Percentiles rank a stretch among this genome's conserved stretches.
phyloP scores from a whole-genome alignment of 1,140 invertebrate genomes.

The Dendrolimus kikuchii region DNA sequence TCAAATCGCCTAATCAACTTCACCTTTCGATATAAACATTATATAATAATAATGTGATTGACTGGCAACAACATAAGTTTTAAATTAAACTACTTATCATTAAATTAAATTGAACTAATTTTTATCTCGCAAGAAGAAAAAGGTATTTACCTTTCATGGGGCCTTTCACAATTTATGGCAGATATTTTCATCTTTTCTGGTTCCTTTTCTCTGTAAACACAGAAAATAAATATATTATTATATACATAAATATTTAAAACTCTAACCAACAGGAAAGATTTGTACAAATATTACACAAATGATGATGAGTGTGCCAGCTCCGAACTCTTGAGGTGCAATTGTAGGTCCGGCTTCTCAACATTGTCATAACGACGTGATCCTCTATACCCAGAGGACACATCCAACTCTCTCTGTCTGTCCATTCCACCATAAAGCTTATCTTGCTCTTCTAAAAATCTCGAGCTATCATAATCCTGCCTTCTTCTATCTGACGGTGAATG shows the following conservation, averaged over 20 bases:
- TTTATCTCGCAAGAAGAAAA: conserved; percentile 1
- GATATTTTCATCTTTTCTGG: conserved; percentile 30
- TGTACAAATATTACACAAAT: conserved; percentile 25
- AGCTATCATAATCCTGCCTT: conserved; percentile 37
- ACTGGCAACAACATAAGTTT: too few species aligned
- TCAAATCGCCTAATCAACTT: too few species aligned
- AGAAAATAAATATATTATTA: conserved; percentile 7
- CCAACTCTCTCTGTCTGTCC: conserved; percentile 32
- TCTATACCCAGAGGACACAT: conserved; percentile 25
- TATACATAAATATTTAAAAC: neutral
- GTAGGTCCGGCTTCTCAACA: conserved; percentile 26
- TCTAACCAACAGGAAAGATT: neutral
- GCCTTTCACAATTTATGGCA: conserved; percentile 44
- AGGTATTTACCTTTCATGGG: conserved; percentile 46
- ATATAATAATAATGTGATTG: too few species aligned
- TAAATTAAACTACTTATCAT: neutral
- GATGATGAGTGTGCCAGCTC: conserved; percentile 25
- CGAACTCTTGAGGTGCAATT: conserved; percentile 22
- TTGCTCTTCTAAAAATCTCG: conserved; percentile 33
- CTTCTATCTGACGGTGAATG: conserved; percentile 39
- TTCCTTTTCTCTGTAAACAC: conserved; percentile 39
- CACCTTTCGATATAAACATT: too few species aligned
- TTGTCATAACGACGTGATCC: conserved; percentile 33
- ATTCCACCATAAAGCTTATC: conserved; percentile 26
- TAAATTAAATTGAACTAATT: neutral